phyloP scores from a whole-genome alignment of 2,113 vertebrate species.

The Peromyscus leucopus region DNA sequence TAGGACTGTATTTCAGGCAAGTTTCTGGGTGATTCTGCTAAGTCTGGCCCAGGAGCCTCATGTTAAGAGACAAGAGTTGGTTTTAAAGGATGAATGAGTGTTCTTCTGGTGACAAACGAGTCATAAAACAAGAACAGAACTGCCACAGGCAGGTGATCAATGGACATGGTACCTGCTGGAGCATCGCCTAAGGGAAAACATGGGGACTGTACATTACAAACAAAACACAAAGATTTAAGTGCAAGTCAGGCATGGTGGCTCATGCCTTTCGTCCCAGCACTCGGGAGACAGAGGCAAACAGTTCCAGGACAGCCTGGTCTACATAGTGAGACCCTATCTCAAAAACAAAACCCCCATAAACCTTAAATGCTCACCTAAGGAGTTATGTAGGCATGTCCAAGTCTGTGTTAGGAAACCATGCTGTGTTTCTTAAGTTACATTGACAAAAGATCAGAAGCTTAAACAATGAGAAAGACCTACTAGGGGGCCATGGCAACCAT shows the following conservation, averaged over 20 bases:
- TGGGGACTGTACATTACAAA: neutral
- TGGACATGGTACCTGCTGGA: neutral
- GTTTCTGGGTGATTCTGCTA: neutral
- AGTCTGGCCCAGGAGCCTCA: neutral
- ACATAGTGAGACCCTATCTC: neutral
- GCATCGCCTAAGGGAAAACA: neutral
- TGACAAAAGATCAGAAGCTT: neutral
- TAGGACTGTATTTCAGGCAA: constrained; percentile 26
- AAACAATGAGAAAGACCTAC: neutral
- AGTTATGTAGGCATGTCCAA: neutral
- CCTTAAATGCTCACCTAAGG: neutral
- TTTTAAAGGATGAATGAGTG: constrained; percentile 1
- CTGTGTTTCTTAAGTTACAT: neutral
- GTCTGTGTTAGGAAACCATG: neutral
- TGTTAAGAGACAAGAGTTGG: neutral
- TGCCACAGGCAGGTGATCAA: neutral
- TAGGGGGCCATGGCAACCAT: neutral
- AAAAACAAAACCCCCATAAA: neutral
- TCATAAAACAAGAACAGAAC: neutral
- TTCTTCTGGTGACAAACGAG: neutral
- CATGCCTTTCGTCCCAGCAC: neutral
- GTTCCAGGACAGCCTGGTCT: neutral
- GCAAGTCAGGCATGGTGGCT: neutral
- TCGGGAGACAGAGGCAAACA: neutral
- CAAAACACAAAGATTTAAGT: neutral